Conservation (phyloP, 2,113 vertebrate genomes). For the Trichechus manatus region DNA sequence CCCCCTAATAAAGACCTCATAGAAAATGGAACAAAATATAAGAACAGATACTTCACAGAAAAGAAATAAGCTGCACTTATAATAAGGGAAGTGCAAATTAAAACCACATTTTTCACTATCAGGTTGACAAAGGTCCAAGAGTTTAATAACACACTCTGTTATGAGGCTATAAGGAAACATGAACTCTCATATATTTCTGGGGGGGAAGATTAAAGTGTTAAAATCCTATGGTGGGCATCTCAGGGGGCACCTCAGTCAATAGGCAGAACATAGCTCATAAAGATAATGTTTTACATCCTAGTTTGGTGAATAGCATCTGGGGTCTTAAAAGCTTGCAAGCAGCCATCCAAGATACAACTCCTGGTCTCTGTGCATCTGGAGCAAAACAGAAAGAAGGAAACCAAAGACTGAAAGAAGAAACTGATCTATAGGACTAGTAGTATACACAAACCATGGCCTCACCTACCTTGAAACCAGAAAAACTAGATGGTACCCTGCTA, state of each 20-base stretch:
- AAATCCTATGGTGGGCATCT: neutral
- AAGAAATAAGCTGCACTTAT: neutral
- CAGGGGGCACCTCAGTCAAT: neutral
- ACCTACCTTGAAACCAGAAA: neutral
- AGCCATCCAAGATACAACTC: too few species aligned
- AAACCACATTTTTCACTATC: neutral
- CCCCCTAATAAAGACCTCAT: neutral
- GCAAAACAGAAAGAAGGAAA: neutral
- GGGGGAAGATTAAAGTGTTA: neutral
- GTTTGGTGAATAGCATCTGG: neutral
- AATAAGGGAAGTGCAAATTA: neutral
- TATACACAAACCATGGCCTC: neutral
- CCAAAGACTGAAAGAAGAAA: neutral
- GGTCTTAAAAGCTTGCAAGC: neutral
- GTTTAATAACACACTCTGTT: neutral
- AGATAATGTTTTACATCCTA: neutral
- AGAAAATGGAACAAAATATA: neutral
- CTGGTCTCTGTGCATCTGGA: neutral
- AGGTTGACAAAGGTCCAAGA: neutral
- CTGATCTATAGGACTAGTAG: neutral
- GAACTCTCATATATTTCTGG: neutral
- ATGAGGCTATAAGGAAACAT: neutral
- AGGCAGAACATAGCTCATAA: neutral
- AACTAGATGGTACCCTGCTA: neutral
- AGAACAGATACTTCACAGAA: neutral